Evolutionary conservation across 1,140 invertebrate genomes (phyloP).

Genomic region (Pseudomyrmex gracilis): DNA sequence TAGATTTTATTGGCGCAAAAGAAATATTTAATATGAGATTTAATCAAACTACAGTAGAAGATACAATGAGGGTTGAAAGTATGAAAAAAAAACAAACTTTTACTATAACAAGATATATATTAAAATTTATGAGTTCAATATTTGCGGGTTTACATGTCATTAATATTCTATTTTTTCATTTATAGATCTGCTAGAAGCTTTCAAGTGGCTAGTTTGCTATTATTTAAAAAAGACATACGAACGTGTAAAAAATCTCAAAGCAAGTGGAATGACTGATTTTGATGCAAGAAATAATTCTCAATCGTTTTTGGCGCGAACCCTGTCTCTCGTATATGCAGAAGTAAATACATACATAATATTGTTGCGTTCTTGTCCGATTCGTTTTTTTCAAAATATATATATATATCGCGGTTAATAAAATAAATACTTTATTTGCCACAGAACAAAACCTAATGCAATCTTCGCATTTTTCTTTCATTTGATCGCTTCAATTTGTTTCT

Average conservation of each 20-base stretch:
- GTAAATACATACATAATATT: constrained; percentile 76
- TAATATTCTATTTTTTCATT: constrained; percentile 54
- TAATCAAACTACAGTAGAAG: constrained; percentile 80
- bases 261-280: constrained; percentile 89
- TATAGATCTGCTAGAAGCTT: constrained; percentile 90
- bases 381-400: not conserved
- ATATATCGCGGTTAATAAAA: too few relatives aligned
- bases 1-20: constrained; percentile 87
- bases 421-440: too few relatives aligned
- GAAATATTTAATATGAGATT: constrained; percentile 86
- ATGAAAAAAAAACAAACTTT: constrained; percentile 77
- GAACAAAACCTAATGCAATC: too few relatives aligned
- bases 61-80: constrained; percentile 86
- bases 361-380: not conserved
- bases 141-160: not conserved
- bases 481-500: too few relatives aligned
- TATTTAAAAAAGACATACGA: constrained; percentile 90
- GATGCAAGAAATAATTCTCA: constrained; percentile 92
- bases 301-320: constrained; percentile 91
- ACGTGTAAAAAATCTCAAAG: constrained; percentile 87
- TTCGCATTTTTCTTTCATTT: too few relatives aligned
- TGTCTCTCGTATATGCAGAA: constrained; percentile 92
- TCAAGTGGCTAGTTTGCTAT: constrained; percentile 94
- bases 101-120: constrained; percentile 23
- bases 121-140: not conserved